Evolutionary conservation across 2,797 vertebrate genomes (phyloP).

Genomic region (Hemibagrus guttatus): DNA sequence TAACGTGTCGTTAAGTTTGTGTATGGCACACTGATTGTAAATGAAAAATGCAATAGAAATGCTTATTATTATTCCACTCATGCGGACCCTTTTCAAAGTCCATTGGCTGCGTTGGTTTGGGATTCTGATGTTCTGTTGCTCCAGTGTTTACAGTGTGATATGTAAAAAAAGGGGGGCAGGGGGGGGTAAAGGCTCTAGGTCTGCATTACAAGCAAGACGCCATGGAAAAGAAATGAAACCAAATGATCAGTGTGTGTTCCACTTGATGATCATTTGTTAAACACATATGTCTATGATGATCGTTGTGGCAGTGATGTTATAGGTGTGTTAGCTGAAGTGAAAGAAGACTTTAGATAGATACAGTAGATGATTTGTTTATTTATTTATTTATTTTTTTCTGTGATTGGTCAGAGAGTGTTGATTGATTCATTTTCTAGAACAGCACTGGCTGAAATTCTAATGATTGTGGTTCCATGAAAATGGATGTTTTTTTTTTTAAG

Average conservation of each 20-base stretch:
- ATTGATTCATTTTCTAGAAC: too few relatives aligned
- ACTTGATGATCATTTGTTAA: background rate
- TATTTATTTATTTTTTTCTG: too few relatives aligned
- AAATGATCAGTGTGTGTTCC: background rate
- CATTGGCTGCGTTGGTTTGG: slow-evolving; percentile 9
- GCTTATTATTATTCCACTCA: slow-evolving; percentile 21
- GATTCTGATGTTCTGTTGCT: slow-evolving; percentile 26
- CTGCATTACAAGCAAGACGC: background rate
- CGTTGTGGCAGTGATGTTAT: background rate
- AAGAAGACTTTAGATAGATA: background rate
- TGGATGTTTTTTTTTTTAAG: too few relatives aligned
- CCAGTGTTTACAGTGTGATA: slow-evolving; percentile 7
- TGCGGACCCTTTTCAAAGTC: background rate
- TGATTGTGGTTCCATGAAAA: too few relatives aligned
- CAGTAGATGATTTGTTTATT: too few relatives aligned
- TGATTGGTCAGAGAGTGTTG: too few relatives aligned
- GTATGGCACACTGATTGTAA: background rate
- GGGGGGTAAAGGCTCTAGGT: too few relatives aligned
- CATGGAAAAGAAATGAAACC: background rate
- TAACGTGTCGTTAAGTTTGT: background rate
- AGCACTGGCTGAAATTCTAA: too few relatives aligned
- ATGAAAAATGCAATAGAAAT: background rate
- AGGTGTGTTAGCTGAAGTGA: background rate
- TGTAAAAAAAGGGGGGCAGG: too few relatives aligned
- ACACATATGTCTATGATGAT: background rate